Evolutionary conservation across 2,888 invertebrate genomes (phyloP).

Genomic region (Xiphydria camelus): DNA sequence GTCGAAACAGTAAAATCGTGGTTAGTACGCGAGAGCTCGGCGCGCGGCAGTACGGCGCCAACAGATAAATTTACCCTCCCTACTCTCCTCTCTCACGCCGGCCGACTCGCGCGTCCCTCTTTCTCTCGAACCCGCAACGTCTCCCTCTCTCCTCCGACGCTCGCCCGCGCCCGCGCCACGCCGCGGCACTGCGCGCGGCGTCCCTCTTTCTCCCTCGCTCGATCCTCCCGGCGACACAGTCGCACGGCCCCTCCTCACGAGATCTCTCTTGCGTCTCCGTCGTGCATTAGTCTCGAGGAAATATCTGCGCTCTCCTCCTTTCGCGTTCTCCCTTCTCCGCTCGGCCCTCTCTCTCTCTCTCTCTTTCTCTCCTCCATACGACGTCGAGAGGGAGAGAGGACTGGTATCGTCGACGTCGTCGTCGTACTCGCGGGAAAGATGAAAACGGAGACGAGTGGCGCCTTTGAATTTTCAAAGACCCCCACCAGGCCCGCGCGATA

Average conservation of each 20-base stretch:
- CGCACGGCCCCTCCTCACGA: not conserved
- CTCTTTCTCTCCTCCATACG: not conserved
- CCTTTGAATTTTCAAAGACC: not conserved
- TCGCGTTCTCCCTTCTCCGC: not conserved
- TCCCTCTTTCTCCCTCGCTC: not conserved
- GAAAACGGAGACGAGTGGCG: no score
- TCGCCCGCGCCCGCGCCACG: slow-evolving; percentile 1
- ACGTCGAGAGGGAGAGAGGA: no score
- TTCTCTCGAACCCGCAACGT: no score
- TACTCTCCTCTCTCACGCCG: slow-evolving; percentile 1
- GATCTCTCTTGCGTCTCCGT: slow-evolving; percentile 3
- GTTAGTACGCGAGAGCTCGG: slow-evolving; percentile 21
- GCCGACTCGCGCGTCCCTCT: slow-evolving; percentile 1
- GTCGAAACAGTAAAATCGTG: slow-evolving; percentile 6
- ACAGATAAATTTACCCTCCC: slow-evolving; percentile 39
- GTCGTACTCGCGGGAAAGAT: no score
- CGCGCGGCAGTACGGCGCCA: slow-evolving; percentile 36
- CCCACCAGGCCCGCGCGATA: no score
- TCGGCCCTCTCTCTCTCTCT: not conserved
- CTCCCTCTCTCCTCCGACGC: not conserved
- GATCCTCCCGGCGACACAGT: not conserved
- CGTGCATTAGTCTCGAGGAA: slow-evolving; percentile 4
- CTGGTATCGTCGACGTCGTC: no score
- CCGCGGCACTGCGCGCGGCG: no score
- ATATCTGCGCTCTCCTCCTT: slow-evolving; percentile 5